phyloP scores from a whole-genome alignment of 2,888 invertebrate genomes.

The Acanthoscelides obtectus region DNA sequence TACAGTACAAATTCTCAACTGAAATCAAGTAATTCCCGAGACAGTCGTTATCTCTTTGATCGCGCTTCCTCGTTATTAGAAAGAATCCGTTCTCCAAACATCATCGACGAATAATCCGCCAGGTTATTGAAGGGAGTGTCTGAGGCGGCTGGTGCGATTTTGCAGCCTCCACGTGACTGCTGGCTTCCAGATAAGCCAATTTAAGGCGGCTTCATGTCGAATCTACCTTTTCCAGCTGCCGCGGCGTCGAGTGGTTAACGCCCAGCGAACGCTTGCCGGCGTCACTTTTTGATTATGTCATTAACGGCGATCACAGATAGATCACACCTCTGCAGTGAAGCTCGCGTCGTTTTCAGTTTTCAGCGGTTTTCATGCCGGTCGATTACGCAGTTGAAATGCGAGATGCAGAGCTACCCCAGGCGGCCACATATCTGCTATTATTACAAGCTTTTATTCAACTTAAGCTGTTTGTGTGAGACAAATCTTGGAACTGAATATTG shows the following conservation, averaged over 20 bases:
- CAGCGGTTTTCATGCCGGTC: conserved; percentile 19
- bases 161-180: conserved; percentile 14
- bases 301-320: conserved; percentile 41
- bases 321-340: conserved; percentile 41
- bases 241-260: conserved; percentile 34
- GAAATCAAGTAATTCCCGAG: not conserved
- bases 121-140: not conserved
- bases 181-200: conserved; percentile 14
- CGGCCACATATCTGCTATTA: too few species aligned
- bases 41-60: not conserved
- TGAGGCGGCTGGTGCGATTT: conserved; percentile 1
- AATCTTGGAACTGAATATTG: too few species aligned
- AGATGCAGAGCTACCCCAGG: too few species aligned
- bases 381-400: not conserved
- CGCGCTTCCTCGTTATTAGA: not conserved
- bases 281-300: conserved; percentile 41
- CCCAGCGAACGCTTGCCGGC: conserved; percentile 27
- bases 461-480: too few species aligned
- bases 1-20: not conserved
- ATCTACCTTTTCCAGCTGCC: conserved; percentile 39
- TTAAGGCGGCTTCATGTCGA: conserved; percentile 32
- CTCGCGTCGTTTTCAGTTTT: not conserved
- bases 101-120: not conserved
- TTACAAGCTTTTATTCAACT: too few species aligned
- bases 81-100: not conserved